Evolutionary conservation across 2,888 invertebrate genomes (phyloP).

Genomic region (Xestobium rufovillosum): DNA sequence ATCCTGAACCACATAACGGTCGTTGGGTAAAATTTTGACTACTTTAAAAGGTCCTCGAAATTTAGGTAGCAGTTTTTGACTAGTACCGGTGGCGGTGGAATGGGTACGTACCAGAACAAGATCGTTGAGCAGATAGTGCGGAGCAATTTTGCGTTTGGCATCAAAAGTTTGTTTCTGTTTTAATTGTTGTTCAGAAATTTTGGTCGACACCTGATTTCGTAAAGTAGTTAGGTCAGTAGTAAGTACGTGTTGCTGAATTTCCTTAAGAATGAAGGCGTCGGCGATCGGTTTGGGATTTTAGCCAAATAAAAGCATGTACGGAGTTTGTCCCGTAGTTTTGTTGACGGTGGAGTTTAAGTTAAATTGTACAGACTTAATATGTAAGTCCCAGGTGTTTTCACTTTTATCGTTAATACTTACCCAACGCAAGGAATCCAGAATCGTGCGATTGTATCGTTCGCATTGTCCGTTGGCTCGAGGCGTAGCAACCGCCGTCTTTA

Average conservation of each 20-base stretch:
- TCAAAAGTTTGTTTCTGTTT: slow-evolving; percentile 14
- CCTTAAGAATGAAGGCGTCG: not conserved
- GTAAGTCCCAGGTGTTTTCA: slow-evolving; percentile 18
- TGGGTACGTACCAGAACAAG: slow-evolving; percentile 12
- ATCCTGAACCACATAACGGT: slow-evolving; percentile 12
- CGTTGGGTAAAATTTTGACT: slow-evolving; percentile 9
- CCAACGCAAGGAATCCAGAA: slow-evolving; percentile 18
- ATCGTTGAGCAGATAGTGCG: slow-evolving; percentile 8
- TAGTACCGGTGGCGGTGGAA: slow-evolving; percentile 9
- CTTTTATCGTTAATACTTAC: slow-evolving; percentile 12
- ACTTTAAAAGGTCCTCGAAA: slow-evolving; percentile 11
- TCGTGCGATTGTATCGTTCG: slow-evolving; percentile 23
- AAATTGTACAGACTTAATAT: slow-evolving; percentile 13
- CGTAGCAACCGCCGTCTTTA: slow-evolving; percentile 19
- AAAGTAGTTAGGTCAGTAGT: not conserved
- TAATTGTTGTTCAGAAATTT: slow-evolving; percentile 1
- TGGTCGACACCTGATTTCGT: not conserved
- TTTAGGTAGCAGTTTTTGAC: slow-evolving; percentile 10
- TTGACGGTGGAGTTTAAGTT: slow-evolving; percentile 22
- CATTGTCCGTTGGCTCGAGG: slow-evolving; percentile 29
- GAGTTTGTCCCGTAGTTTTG: slow-evolving; percentile 8
- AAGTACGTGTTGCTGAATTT: not conserved
- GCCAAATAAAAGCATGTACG: slow-evolving; percentile 9
- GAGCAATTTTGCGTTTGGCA: slow-evolving; percentile 7
- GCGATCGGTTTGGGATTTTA: not conserved